Base-by-base conservation (phyloP, 2,888 invertebrate species). In the Mechanitis messenoides region DNA sequence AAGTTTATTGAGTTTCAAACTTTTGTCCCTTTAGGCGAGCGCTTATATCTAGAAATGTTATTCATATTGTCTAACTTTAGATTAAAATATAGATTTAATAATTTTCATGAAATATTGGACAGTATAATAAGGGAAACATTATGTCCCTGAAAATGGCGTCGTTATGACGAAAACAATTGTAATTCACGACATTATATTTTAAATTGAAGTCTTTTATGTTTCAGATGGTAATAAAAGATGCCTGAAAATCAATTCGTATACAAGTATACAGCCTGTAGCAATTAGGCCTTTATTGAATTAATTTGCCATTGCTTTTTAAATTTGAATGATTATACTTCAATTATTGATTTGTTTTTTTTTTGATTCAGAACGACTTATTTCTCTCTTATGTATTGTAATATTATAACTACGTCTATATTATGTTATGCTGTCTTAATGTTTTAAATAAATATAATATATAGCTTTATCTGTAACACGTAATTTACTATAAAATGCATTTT, bases 1-100 rank as follows among this genome's bases (percentile, higher is more conserved):
- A 87, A 80, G 75, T 85, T 85, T 83, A 85, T 86, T 79, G 85
- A 84, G 84, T 84, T 84, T 77, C 75, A 78, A 78, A 80, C 79
- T 84, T 78, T 81, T 75, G 72, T 76, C 77, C 82, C 77, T 77
- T 75, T 61, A 59, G 67, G 70, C 68, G 64, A 67, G 64, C 64
- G 69, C 62, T 67, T 69, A 68, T 69, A 69, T 62, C 66, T 65
- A 65, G 64, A 60, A 71, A 73, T 71, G 69, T 74, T 68, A 65
- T 66, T 68, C 63, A 73, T 69, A 69, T 68, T 68, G 68, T 71
- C 69, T 69, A 57, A 68, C 64, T 68, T 66, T 59, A 68, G 68
- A 68, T 71, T 69, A 69, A 70, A 67, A 68, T 68, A 66, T 64
- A 65, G 63, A 66, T 65, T 61, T 65, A 53, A 58, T 55, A 61